Conservation (phyloP, 2,113 vertebrate species). For the Trematocara zebra region DNA sequence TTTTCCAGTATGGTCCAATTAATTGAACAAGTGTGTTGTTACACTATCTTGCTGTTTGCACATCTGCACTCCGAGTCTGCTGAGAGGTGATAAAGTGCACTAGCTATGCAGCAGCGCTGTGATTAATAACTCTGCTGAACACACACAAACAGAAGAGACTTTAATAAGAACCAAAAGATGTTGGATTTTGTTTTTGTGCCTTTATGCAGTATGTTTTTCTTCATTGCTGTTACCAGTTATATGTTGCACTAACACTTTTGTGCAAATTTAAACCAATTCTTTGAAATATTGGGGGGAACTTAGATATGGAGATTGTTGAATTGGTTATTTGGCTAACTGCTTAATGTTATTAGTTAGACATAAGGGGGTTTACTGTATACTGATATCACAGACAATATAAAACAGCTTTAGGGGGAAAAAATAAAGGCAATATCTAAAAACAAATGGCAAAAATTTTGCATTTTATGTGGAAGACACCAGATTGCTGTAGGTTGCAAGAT, state of each 20-base stretch:
- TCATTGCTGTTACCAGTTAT: neutral
- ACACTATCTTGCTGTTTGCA: neutral
- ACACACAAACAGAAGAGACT: neutral
- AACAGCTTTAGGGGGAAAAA: neutral
- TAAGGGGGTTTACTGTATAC: neutral
- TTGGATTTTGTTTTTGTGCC: neutral
- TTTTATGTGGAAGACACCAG: neutral
- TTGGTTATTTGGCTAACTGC: neutral
- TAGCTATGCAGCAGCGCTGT: neutral
- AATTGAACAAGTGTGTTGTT: neutral
- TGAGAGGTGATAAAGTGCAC: neutral
- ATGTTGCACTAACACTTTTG: neutral
- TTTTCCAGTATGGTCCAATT: neutral
- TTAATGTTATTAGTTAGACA: neutral
- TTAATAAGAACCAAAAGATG: neutral
- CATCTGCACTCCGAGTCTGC: neutral
- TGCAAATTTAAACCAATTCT: neutral
- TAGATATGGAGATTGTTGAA: neutral
- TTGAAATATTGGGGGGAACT: neutral
- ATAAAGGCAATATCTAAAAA: neutral
- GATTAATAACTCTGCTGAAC: constrained; percentile 38
- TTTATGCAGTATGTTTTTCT: neutral
- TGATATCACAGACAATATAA: neutral
- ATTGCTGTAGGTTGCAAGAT: neutral
- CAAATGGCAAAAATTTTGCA: neutral